Conservation (phyloP, 2,888 invertebrate genomes). For the Chrysomela aeneicollis region DNA sequence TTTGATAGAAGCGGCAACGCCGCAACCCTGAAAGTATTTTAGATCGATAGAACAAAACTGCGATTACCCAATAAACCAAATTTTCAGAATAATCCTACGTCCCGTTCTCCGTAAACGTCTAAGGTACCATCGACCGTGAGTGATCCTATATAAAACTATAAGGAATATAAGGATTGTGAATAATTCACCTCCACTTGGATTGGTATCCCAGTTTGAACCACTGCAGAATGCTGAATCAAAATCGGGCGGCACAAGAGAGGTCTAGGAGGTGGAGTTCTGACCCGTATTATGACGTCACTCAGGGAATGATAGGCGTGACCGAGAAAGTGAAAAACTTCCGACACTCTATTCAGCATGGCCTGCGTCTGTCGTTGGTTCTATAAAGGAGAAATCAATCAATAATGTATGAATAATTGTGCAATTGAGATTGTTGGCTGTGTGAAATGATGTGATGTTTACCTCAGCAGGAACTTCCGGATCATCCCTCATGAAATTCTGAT, state of each 20-base stretch:
- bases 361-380: conserved; percentile 67
- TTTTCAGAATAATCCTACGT: too few species aligned
- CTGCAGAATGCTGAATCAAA: conserved; percentile 72
- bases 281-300: conserved; percentile 83
- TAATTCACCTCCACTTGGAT: conserved; percentile 71
- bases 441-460: conserved; percentile 33
- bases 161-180: too few species aligned
- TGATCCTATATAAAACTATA: too few species aligned
- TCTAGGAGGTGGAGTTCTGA: conserved; percentile 73
- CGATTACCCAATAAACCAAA: too few species aligned
- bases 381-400: conserved; percentile 24
- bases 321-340: conserved; percentile 83
- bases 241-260: conserved; percentile 76
- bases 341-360: conserved; percentile 75
- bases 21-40: too few species aligned
- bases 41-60: too few species aligned
- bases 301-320: conserved; percentile 89
- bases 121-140: too few species aligned
- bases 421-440: not conserved
- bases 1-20: too few species aligned
- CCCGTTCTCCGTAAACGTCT: too few species aligned
- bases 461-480: conserved; percentile 65
- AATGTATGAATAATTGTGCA: not conserved
- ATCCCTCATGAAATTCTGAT: conserved; percentile 68
- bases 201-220: conserved; percentile 72